Base-by-base conservation (phyloP, 2,797 vertebrate species). In the Anguilla marmorata region DNA sequence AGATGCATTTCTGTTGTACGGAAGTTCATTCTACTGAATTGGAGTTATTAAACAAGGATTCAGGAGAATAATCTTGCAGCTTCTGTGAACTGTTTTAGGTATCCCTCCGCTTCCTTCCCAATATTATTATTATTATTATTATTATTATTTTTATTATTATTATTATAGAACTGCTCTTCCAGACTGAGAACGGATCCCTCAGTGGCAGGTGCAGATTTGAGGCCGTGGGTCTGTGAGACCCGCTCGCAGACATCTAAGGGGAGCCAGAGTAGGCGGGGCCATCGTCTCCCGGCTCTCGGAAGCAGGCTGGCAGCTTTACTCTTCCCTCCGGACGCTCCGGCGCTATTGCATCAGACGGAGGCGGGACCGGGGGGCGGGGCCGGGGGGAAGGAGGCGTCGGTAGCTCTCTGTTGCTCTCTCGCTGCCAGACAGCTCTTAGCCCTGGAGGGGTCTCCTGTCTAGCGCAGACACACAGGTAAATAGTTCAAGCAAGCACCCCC, bases 331-430 rank as follows among this genome's bases (percentile, higher is more conserved):
- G 79, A 83, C 52, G 83, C 54, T 52, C 12, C 48, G 12, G 45
- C 37, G 37, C 27, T 85, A 33, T 89, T 89, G 86, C 88, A 83
- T 87, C 88, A 89, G 85, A 45, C 85, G n/a, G 37, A 50, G 33
- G 27, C 14, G 33, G 58, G 21, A 56, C 56, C 11, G 52, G 82
- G 60, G 48, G 41, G 14, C 7, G 63, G 37, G 56, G 21, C 27
- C 8, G 84, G 37, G 54, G 50, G 24, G 27, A 11, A 2, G n/a
- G 3, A 2, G 85, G 63, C 24, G 60, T 2, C 16, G 50, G 24
- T 0, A 4, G 33, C 8, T 72, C 66, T 30, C 66, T 9, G n/a
- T 72, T 30, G 2, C 14, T 8, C 52, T 54, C 1, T 1, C 27
- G 9, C 66, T 3, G n/a, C 66, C 66, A 72, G 66, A 72, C 66